These are phyloP conservation scores for Oceanodroma leucorhoa DNA, from an alignment of 2,797 vertebrate species.

Conservation along the genomic window DNA sequence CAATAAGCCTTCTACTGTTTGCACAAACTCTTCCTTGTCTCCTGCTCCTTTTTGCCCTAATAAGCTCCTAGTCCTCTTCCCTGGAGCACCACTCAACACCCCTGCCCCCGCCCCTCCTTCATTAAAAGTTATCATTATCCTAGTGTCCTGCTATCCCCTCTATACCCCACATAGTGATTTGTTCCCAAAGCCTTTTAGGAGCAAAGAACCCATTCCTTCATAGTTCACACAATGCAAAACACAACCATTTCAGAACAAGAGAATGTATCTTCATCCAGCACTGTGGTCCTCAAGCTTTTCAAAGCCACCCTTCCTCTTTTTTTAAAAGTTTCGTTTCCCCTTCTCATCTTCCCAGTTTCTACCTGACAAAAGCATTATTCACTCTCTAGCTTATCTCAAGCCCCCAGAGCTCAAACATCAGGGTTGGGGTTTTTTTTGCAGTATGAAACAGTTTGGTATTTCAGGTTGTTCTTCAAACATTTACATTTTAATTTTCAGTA, in stretches of 20 bases:
- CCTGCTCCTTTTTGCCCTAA: not conserved
- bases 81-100: not conserved
- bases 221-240: not conserved
- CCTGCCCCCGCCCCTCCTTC: fast-evolving
- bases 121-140: not conserved
- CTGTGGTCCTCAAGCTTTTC: not conserved
- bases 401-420: not conserved
- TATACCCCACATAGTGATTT: not conserved
- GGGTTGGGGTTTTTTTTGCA: fast-evolving
- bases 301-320: conserved; percentile 1
- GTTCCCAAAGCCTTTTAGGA: not conserved
- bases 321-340: not conserved
- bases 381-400: not conserved
- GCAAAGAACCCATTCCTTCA: not conserved
- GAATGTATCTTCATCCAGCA: not conserved
- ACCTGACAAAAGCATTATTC: not conserved
- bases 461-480: too few species aligned
- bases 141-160: not conserved
- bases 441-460: not conserved
- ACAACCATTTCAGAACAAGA: not conserved
- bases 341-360: not conserved
- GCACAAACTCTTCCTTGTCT: not conserved
- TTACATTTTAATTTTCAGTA: not conserved
- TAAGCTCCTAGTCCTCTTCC: not conserved
- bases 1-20: not conserved